phyloP scores from a whole-genome alignment of 1,140 invertebrate genomes.

The Sitobion miscanthi region DNA sequence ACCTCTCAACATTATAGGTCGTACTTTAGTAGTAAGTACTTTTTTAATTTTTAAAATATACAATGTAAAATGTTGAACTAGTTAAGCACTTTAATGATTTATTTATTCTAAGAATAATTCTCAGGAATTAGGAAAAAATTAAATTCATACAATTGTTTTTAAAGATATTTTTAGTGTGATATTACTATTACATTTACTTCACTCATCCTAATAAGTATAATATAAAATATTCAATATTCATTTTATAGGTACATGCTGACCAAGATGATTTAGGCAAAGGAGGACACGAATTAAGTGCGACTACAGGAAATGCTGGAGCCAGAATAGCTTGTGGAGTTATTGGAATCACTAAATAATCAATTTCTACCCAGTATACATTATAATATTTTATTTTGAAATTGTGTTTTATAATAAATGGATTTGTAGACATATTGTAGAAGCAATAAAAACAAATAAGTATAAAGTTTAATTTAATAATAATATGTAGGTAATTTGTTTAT shows the following conservation, averaged over 20 bases:
- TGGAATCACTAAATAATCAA: constrained; percentile 72
- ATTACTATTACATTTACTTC: no score
- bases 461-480: neutral
- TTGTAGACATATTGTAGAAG: neutral
- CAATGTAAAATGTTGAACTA: neutral
- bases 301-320: constrained; percentile 96
- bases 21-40: constrained; percentile 79
- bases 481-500: neutral
- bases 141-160: no score
- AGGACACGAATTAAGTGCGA: constrained; percentile 90
- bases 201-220: neutral
- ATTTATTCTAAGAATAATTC: neutral
- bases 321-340: constrained; percentile 97
- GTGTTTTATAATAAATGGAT: neutral
- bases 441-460: neutral
- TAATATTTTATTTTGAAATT: neutral
- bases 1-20: constrained; percentile 81
- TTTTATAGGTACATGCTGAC: constrained; percentile 80
- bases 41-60: neutral
- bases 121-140: no score
- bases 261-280: constrained; percentile 94
- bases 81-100: neutral
- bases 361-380: neutral
- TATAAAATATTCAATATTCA: neutral
- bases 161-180: no score